A percentile compares a stretch with the other conserved stretches of the same genome.
phyloP scores from a whole-genome alignment of 1,140 invertebrate genomes.

The Drosophila asahinai region DNA sequence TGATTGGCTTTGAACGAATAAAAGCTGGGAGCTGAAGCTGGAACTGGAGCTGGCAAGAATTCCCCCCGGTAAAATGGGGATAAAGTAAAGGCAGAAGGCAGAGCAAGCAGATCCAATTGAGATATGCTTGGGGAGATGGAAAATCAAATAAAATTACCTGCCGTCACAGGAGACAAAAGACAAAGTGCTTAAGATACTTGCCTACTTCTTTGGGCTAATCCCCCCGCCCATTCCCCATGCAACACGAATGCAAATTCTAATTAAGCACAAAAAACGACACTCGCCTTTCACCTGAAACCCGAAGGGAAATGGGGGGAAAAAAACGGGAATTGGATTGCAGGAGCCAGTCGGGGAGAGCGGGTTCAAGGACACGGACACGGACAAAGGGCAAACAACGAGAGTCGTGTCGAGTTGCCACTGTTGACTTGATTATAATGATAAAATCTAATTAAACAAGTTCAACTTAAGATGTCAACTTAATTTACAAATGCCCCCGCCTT shows the following conservation, averaged over 20 bases:
- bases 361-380: slow-evolving; percentile 24
- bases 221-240: slow-evolving; percentile 9
- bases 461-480: slow-evolving; percentile 80
- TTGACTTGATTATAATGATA: slow-evolving; percentile 80
- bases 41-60: background rate
- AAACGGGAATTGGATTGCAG: slow-evolving; percentile 7
- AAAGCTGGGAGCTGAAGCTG: background rate
- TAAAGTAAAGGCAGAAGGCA: background rate
- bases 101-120: slow-evolving; percentile 5
- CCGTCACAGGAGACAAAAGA: background rate
- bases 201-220: slow-evolving; percentile 23
- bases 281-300: slow-evolving; percentile 12
- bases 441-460: slow-evolving; percentile 83
- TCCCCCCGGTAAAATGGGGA: background rate
- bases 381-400: slow-evolving; percentile 25
- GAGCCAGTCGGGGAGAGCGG: background rate
- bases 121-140: slow-evolving; percentile 12
- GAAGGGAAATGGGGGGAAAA: background rate
- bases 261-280: slow-evolving; percentile 31
- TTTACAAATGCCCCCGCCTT: slow-evolving; percentile 53
- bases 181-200: slow-evolving; percentile 30
- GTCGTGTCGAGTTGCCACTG: slow-evolving; percentile 45
- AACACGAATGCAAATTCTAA: slow-evolving; percentile 45
- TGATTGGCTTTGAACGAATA: slow-evolving; percentile 37
- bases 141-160: slow-evolving; percentile 41